A percentile compares a stretch with the other conserved stretches of the same genome.
Conservation (phyloP, 53 echinoderm and acorn worm species). For the Hippasteria phrygiana region DNA sequence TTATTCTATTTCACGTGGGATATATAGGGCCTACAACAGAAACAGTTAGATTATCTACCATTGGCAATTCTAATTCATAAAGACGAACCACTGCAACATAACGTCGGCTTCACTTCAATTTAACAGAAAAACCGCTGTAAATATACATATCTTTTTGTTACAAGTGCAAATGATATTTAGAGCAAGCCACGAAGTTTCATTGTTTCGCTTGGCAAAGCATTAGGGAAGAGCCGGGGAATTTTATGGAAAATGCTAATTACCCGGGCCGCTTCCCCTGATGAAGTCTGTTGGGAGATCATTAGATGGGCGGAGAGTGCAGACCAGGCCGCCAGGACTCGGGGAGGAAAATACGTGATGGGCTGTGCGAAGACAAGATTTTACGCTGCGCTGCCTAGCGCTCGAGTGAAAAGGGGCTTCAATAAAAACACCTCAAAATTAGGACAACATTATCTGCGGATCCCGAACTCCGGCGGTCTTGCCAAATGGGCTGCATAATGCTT, state of each 20-base stretch:
- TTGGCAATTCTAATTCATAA: too few relatives aligned
- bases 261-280: neutral
- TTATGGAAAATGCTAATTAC: constrained; percentile 50
- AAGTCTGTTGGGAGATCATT: constrained; percentile 13
- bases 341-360: constrained; percentile 12
- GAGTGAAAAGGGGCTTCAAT: neutral
- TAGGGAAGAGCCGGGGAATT: neutral
- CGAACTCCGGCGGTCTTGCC: neutral
- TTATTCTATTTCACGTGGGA: too few relatives aligned
- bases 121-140: too few relatives aligned
- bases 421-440: constrained; percentile 32
- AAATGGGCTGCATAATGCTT: too few relatives aligned
- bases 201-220: neutral
- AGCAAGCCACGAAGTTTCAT: neutral
- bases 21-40: too few relatives aligned
- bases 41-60: too few relatives aligned
- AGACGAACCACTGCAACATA: too few relatives aligned
- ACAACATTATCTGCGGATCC: constrained; percentile 26
- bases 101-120: too few relatives aligned
- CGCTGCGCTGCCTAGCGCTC: constrained; percentile 20
- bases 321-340: constrained; percentile 3
- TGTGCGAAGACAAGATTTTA: constrained; percentile 10
- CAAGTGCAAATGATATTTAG: neutral
- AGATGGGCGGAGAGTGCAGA: constrained; percentile 3
- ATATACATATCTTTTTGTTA: too few relatives aligned